Evolutionary conservation across 2,113 vertebrate species (phyloP).

Genomic region (Zootoca vivipara): DNA sequence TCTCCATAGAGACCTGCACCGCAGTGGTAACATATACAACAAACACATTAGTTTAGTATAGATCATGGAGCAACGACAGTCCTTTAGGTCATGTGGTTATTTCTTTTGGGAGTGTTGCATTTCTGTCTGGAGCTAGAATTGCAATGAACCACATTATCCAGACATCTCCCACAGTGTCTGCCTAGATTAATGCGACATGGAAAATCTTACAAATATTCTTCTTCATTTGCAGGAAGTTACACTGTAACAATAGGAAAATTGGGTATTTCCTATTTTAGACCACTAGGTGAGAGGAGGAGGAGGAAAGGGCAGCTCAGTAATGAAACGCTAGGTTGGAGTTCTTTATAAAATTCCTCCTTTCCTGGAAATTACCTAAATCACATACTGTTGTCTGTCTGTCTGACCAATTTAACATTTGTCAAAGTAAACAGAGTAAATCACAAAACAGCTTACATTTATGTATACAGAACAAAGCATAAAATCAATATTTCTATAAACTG

Average conservation of each 20-base stretch:
- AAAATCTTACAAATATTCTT: not conserved
- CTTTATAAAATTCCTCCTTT: not conserved
- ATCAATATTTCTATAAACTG: no score
- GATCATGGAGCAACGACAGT: no score
- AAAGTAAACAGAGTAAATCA: no score
- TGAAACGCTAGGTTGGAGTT: not conserved
- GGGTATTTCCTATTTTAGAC: not conserved
- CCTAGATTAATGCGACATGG: not conserved
- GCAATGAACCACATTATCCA: not conserved
- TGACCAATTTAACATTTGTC: no score
- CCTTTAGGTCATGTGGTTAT: not conserved
- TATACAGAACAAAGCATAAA: no score
- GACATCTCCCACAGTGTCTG: not conserved
- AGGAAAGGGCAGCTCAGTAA: not conserved
- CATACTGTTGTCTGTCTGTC: no score
- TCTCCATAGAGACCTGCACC: not conserved
- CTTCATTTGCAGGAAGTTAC: not conserved
- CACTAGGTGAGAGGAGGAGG: not conserved
- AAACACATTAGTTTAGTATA: not conserved
- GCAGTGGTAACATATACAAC: not conserved
- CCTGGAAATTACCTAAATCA: no score
- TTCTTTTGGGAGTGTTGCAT: not conserved
- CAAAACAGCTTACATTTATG: no score
- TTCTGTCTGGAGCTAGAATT: not conserved
- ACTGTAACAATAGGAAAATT: not conserved